phyloP scores from a whole-genome alignment of 2,797 vertebrate species.

The Acipenser transmontanus region DNA sequence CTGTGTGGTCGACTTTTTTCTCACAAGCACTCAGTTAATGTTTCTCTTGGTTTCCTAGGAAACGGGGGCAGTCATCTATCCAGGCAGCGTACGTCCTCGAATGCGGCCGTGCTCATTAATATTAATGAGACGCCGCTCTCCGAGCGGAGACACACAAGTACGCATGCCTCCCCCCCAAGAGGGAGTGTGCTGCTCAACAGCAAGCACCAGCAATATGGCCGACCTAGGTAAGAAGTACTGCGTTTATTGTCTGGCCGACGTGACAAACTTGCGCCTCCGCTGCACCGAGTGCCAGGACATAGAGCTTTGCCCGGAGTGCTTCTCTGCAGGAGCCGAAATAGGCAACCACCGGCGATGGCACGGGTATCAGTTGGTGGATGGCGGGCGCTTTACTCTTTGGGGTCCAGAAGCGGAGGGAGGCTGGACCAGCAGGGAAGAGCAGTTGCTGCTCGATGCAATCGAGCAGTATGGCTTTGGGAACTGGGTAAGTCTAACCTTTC shows the following conservation, averaged over 20 bases:
- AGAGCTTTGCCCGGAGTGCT: conserved; percentile 94
- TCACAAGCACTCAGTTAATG: background rate
- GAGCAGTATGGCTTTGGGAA: conserved; percentile 98
- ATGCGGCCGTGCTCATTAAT: conserved; percentile 31
- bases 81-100: conserved; percentile 15
- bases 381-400: conserved; percentile 95
- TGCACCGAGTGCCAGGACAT: conserved; percentile 95
- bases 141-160: conserved; percentile 17
- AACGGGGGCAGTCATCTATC: conserved; percentile 39
- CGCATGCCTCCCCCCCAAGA: conserved; percentile 41
- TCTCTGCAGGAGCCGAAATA: conserved; percentile 92
- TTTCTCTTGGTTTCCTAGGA: conserved; percentile 53
- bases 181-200: conserved; percentile 53
- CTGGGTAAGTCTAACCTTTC: conserved; percentile 68
- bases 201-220: conserved; percentile 83
- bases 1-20: too few relatives aligned
- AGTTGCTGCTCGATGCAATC: conserved; percentile 96
- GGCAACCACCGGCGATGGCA: conserved; percentile 93
- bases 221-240: conserved; percentile 98
- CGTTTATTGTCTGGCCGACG: conserved; percentile 94
- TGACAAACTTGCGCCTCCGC: conserved; percentile 88
- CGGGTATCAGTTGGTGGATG: conserved; percentile 95
- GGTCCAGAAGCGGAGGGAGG: conserved; percentile 93
- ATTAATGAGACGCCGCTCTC: conserved; percentile 45
- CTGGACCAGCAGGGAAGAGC: conserved; percentile 98